Evolutionary conservation across 2,113 vertebrate species (phyloP).

Genomic region (Podarcis cretensis): DNA sequence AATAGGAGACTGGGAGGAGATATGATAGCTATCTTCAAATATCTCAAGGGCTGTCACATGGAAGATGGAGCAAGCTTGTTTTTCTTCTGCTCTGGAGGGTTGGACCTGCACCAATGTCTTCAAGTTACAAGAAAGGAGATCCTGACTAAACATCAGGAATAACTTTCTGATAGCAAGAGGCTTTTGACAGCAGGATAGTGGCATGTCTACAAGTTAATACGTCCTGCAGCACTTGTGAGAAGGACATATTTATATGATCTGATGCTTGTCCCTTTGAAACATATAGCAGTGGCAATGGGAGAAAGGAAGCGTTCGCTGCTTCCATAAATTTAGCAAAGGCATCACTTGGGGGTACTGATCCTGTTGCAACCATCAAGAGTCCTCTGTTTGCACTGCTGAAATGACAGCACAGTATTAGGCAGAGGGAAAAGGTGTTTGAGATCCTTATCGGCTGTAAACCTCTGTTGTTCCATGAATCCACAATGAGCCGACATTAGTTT

Average conservation of each 20-base stretch:
- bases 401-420: neutral
- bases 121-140: too few relatives aligned
- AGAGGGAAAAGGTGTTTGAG: neutral
- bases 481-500: neutral
- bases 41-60: too few relatives aligned
- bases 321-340: neutral
- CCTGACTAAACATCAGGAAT: too few relatives aligned
- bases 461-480: neutral
- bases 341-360: neutral
- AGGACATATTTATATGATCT: neutral
- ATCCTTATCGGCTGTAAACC: conserved; percentile 18
- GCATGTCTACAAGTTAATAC: neutral
- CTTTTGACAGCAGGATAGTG: too few relatives aligned
- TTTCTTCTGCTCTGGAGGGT: too few relatives aligned
- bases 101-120: too few relatives aligned
- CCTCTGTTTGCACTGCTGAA: neutral
- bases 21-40: too few relatives aligned
- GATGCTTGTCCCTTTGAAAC: neutral
- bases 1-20: too few relatives aligned
- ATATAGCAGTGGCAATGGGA: neutral
- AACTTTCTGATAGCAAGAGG: too few relatives aligned
- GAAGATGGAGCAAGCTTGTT: too few relatives aligned
- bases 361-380: neutral
- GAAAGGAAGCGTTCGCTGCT: neutral
- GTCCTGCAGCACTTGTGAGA: neutral